These are phyloP conservation scores for Oncorhynchus masou DNA, from an alignment of 2,113 vertebrate species.

Conservation along the genomic window DNA sequence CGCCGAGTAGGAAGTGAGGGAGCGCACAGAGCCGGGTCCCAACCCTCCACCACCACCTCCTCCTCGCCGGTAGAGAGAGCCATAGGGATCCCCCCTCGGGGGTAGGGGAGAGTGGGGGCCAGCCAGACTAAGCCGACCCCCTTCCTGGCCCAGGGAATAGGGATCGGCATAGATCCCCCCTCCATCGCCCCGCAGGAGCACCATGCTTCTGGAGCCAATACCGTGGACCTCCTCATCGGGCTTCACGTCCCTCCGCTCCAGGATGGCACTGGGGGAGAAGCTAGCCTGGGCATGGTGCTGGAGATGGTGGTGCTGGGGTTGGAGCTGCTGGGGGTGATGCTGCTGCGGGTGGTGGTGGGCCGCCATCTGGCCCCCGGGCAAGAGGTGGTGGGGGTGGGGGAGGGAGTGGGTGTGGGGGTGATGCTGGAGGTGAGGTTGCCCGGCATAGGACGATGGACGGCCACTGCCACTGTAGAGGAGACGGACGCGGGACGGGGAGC, in stretches of 20 bases:
- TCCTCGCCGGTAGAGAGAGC: constrained; percentile 81
- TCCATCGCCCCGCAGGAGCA: constrained; percentile 89
- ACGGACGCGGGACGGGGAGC: constrained; percentile 88
- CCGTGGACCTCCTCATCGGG: constrained; percentile 86
- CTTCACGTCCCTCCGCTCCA: constrained; percentile 94
- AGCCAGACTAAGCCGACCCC: constrained; percentile 85
- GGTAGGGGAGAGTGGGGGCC: constrained; percentile 73
- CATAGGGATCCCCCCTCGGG: constrained; percentile 78
- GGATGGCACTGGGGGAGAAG: constrained; percentile 92
- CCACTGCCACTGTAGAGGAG: constrained; percentile 84
- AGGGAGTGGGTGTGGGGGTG: constrained; percentile 63
- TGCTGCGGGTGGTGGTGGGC: constrained; percentile 56
- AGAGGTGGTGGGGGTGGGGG: constrained; percentile 67
- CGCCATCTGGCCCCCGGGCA: constrained; percentile 57
- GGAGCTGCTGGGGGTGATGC: constrained; percentile 44
- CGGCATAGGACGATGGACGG: constrained; percentile 89
- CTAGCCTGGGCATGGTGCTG: constrained; percentile 63
- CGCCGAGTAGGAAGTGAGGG: constrained; percentile 90
- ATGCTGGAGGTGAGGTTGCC: constrained; percentile 73
- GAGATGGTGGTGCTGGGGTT: constrained; percentile 47
- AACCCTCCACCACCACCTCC: constrained; percentile 58
- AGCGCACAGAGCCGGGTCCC: constrained; percentile 86
- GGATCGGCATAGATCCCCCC: constrained; percentile 88
- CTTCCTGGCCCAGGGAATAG: constrained; percentile 82
- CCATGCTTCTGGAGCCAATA: constrained; percentile 80